Conservation (phyloP, 2,888 invertebrate genomes). For the Ormyrus pomaceus region DNA sequence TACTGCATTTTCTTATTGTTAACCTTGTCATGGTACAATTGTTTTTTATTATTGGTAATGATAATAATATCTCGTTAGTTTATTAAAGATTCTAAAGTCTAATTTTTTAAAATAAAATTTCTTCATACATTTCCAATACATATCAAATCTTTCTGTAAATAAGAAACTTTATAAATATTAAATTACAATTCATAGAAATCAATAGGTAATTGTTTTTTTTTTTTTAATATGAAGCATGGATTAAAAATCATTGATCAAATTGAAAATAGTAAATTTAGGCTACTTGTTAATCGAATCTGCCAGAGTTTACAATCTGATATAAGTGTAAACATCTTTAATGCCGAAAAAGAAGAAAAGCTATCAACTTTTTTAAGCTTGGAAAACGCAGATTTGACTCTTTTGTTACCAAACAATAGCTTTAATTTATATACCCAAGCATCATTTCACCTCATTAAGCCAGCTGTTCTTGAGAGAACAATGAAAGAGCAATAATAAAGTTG, state of each 20-base stretch:
- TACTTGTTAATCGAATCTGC: conserved; percentile 68
- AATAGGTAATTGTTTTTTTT: no score
- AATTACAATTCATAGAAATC: no score
- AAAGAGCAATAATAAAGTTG: conserved; percentile 66
- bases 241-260: conserved; percentile 63
- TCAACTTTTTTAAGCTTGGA: conserved; percentile 65
- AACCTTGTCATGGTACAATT: no score
- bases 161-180: no score
- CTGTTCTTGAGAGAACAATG: conserved; percentile 64
- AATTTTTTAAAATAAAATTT: no score
- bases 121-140: no score
- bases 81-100: no score
- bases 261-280: conserved; percentile 68
- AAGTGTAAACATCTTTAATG: conserved; percentile 64
- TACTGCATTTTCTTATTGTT: not conserved
- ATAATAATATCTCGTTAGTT: no score
- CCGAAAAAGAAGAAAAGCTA: conserved; percentile 68
- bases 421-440: conserved; percentile 67
- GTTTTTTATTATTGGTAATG: no score
- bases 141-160: no score
- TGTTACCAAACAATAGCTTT: conserved; percentile 65
- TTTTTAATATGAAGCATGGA: conserved; percentile 65
- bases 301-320: conserved; percentile 62
- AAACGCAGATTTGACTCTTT: conserved; percentile 62
- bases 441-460: conserved; percentile 65